phyloP scores from a whole-genome alignment of 1,140 invertebrate genomes.

The Gerris buenoi region DNA sequence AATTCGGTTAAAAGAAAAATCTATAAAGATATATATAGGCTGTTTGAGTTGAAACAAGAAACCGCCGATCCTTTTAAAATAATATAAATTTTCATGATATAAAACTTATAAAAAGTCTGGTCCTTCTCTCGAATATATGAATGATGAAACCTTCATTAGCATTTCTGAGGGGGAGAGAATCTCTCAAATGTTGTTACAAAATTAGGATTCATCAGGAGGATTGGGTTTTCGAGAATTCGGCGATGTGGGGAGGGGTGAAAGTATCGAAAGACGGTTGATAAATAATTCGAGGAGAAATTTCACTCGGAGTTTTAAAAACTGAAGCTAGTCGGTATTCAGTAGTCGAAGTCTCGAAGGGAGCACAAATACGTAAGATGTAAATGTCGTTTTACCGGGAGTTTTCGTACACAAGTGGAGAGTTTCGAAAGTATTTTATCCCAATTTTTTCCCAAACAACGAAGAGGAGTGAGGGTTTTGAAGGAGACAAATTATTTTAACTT shows the following conservation, averaged over 20 bases:
- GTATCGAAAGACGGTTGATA: not conserved
- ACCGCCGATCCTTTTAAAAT: too few species aligned
- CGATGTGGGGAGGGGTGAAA: not conserved
- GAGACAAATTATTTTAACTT: not conserved
- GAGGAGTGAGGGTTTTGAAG: not conserved
- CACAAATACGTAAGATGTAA: not conserved
- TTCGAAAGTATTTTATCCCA: not conserved
- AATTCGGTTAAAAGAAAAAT: too few species aligned
- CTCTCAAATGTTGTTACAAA: not conserved
- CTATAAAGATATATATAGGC: too few species aligned
- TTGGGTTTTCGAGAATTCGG: too few species aligned
- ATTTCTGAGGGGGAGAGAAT: not conserved
- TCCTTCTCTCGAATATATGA: not conserved
- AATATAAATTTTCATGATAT: not conserved
- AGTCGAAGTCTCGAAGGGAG: not conserved
- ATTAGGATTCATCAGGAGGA: not conserved
- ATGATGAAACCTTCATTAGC: not conserved
- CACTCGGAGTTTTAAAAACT: not conserved
- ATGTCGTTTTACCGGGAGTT: not conserved
- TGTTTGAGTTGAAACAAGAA: too few species aligned
- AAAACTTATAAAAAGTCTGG: not conserved
- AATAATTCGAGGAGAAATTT: not conserved
- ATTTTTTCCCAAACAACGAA: not conserved
- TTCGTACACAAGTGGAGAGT: not conserved
- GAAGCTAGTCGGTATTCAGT: not conserved